A percentile compares a stretch with the other conserved stretches of the same genome.
These are phyloP conservation scores for Drosophila longiperda DNA, from an alignment of 2,888 invertebrate species.

Conservation along the genomic window DNA sequence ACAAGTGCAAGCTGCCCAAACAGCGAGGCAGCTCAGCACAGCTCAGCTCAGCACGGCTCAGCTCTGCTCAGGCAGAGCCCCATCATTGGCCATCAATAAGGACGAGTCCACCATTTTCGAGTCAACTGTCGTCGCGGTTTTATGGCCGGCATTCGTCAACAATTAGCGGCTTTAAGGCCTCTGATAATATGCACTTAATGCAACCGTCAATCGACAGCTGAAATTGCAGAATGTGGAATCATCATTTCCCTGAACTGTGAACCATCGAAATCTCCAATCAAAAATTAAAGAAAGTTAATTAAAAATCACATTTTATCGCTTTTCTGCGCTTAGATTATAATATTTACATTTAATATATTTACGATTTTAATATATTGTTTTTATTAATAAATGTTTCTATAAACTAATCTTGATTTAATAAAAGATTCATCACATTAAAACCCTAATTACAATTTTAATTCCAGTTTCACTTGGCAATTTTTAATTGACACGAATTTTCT, in stretches of 20 bases:
- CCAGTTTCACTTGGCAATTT: too few species aligned
- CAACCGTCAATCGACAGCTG: conserved; percentile 5
- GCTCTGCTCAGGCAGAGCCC: background rate
- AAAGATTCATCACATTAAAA: background rate
- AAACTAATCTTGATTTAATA: background rate
- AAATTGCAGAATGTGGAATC: conserved; percentile 26
- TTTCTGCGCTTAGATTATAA: too few species aligned
- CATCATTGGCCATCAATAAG: conserved; percentile 58
- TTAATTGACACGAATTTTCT: too few species aligned
- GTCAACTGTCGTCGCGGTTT: conserved; percentile 51
- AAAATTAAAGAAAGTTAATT: conserved; percentile 4
- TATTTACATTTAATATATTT: too few species aligned
- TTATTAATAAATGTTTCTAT: background rate
- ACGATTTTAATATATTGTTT: too few species aligned
- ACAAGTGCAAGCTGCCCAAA: conserved; percentile 63
- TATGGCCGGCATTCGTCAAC: conserved; percentile 71
- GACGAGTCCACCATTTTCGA: conserved; percentile 65
- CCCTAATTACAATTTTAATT: too few species aligned
- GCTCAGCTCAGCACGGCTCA: background rate
- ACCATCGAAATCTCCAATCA: background rate
- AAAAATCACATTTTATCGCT: background rate
- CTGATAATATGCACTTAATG: conserved; percentile 52
- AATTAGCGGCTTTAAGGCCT: conserved; percentile 41
- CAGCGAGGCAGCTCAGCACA: background rate
- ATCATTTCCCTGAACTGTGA: conserved; percentile 16